A percentile compares a stretch with the other conserved stretches of the same genome.
These are phyloP conservation scores for Tragelaphus scriptus DNA, from an alignment of 2,113 vertebrate species.

Conservation along the genomic window DNA sequence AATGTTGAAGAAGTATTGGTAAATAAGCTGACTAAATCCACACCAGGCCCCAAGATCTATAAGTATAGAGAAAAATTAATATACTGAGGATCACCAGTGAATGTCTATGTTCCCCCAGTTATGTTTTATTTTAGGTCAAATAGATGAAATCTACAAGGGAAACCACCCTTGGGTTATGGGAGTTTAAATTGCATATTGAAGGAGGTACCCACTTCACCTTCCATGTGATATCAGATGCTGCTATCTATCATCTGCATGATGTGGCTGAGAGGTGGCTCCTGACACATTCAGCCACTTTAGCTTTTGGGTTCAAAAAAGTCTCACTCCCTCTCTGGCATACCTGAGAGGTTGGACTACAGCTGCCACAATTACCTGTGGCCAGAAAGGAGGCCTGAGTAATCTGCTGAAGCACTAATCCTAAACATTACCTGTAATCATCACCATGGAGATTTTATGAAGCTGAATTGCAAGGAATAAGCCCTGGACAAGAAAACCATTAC, in stretches of 20 bases:
- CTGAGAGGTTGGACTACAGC: neutral
- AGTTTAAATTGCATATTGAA: neutral
- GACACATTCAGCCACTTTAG: neutral
- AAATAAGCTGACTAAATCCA: neutral
- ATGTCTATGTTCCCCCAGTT: neutral
- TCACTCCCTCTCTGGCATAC: neutral
- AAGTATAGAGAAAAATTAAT: neutral
- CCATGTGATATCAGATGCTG: neutral
- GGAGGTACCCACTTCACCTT: neutral
- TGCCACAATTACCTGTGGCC: accelerated
- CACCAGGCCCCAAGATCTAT: too few relatives aligned
- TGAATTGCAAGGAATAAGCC: neutral
- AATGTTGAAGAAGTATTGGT: neutral
- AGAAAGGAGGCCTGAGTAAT: neutral
- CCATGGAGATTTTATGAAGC: neutral
- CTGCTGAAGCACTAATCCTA: neutral
- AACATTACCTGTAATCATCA: neutral
- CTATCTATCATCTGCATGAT: neutral
- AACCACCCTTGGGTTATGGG: neutral
- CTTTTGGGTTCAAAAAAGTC: neutral
- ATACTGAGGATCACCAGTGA: neutral
- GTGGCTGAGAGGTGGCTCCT: neutral
- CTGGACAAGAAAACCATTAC: neutral
- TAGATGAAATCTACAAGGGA: neutral
- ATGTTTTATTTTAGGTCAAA: neutral